These are phyloP conservation scores for Scomber japonicus DNA, from an alignment of 2,113 vertebrate species.

Conservation along the genomic window DNA sequence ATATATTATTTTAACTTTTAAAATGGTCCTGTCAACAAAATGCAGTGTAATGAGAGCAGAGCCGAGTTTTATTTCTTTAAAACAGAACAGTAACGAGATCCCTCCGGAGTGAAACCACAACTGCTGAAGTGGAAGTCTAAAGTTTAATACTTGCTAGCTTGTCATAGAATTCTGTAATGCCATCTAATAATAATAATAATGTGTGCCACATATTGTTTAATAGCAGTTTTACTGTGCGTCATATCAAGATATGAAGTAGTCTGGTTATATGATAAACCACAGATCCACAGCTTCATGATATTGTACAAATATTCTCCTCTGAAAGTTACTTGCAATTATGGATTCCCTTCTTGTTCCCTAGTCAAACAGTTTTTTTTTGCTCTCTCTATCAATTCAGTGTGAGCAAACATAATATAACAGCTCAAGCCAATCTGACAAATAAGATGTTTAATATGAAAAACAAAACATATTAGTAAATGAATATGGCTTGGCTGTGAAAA, in stretches of 20 bases:
- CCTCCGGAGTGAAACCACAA: neutral
- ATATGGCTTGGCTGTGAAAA: neutral
- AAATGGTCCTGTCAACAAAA: constrained; percentile 36
- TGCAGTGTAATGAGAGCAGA: constrained; percentile 28
- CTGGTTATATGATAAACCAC: too few species aligned
- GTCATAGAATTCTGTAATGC: neutral
- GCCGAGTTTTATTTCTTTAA: constrained; percentile 22
- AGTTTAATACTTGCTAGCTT: neutral
- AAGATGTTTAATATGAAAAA: neutral
- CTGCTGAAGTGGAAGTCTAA: neutral
- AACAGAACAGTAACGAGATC: constrained; percentile 9
- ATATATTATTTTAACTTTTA: constrained; percentile 20
- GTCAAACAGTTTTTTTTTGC: neutral
- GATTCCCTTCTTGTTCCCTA: neutral
- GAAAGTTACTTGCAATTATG: neutral
- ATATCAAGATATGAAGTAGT: too few species aligned
- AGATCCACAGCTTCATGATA: neutral
- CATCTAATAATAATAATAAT: neutral
- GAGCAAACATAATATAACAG: neutral
- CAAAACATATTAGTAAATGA: constrained; percentile 13
- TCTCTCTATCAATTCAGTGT: neutral
- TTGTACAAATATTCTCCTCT: neutral
- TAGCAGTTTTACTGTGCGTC: too few species aligned
- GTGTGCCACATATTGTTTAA: neutral
- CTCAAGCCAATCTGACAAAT: neutral